Conservation (phyloP, 2,888 invertebrate species). For the Labia minor region DNA sequence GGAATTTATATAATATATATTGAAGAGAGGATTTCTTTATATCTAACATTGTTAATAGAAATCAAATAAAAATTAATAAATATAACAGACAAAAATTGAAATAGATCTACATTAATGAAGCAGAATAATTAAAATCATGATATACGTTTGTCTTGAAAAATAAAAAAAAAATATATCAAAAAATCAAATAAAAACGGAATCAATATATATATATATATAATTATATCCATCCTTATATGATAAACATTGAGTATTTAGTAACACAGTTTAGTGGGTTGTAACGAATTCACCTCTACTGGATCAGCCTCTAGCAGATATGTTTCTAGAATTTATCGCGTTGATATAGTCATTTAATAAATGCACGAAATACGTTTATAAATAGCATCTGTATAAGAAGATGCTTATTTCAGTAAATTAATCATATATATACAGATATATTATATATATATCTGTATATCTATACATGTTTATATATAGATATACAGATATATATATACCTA, state of each 20-base stretch:
- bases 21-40: too few relatives aligned
- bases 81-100: too few relatives aligned
- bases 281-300: not conserved
- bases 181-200: too few relatives aligned
- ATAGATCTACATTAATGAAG: too few relatives aligned
- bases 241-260: slow-evolving; percentile 7
- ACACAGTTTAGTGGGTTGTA: not conserved
- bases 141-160: too few relatives aligned
- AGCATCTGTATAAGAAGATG: not conserved
- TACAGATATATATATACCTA: not conserved
- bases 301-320: slow-evolving; percentile 7
- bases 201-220: too few relatives aligned
- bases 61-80: too few relatives aligned
- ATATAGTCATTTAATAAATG: not conserved
- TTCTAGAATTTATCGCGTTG: not conserved
- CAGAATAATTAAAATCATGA: too few relatives aligned
- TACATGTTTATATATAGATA: not conserved
- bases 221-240: not conserved
- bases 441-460: not conserved
- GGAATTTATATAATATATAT: too few relatives aligned
- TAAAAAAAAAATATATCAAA: too few relatives aligned
- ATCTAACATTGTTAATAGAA: too few relatives aligned
- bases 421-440: not conserved
- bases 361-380: not conserved
- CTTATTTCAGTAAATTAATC: too few relatives aligned